These are phyloP conservation scores for Pantherophis vulpinus DNA, from an alignment of 2,797 vertebrate genomes.

Conservation along the genomic window DNA sequence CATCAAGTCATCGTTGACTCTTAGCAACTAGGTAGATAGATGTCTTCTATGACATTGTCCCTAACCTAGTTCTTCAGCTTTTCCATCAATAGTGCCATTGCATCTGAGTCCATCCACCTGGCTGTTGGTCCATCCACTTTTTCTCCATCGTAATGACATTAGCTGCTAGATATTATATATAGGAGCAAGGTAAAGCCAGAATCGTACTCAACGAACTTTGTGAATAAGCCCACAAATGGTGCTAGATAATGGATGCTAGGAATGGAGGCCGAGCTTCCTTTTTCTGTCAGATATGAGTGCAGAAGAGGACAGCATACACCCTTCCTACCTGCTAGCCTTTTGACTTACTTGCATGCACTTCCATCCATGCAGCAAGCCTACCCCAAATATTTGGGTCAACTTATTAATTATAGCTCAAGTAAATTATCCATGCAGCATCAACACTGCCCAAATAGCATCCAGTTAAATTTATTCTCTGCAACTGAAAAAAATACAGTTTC, in stretches of 20 bases:
- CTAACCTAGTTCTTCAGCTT: not conserved
- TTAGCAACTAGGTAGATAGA: not conserved
- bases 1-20: not conserved
- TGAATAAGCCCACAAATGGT: not conserved
- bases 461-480: not conserved
- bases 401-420: not conserved
- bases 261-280: not conserved
- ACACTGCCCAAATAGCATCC: not conserved
- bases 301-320: no score
- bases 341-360: not conserved
- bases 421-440: not conserved
- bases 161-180: not conserved
- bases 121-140: not conserved
- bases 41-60: not conserved
- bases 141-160: not conserved
- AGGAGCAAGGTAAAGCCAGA: not conserved
- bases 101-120: not conserved
- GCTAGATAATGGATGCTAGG: not conserved
- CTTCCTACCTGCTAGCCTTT: no score
- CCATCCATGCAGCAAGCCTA: not conserved
- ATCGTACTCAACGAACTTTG: not conserved
- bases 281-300: not conserved
- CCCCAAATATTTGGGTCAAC: not conserved
- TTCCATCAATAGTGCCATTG: not conserved
- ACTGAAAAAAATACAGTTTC: not conserved